Percentiles rank a stretch among this genome's conserved stretches.
phyloP scores from a whole-genome alignment of 2,888 invertebrate genomes.

The Isotomurus palustris region DNA sequence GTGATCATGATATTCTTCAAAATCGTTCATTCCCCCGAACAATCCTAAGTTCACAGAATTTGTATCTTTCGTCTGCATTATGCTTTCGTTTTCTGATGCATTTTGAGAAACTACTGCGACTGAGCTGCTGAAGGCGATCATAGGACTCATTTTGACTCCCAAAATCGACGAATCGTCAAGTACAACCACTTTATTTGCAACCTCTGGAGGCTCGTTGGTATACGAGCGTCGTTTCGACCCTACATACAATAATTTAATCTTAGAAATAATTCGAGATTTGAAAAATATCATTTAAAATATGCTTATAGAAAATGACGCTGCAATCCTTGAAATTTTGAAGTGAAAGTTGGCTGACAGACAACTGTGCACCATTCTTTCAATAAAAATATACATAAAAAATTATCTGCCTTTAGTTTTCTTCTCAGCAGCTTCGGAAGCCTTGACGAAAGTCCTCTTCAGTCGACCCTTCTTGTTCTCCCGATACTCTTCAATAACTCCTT shows the following conservation, averaged over 20 bases:
- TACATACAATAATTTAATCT: background rate
- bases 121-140: no score
- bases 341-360: no score
- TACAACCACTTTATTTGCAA: no score
- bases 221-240: background rate
- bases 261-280: background rate
- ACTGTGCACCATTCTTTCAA: background rate
- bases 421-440: conserved; percentile 72
- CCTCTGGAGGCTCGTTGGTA: background rate
- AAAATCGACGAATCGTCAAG: no score
- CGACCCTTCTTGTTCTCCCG: conserved; percentile 60
- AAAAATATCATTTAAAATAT: background rate
- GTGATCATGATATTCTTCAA: no score
- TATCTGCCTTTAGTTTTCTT: conserved; percentile 64
- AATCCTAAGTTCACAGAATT: no score
- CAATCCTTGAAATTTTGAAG: no score
- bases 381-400: background rate
- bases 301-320: background rate
- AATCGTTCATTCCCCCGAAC: no score
- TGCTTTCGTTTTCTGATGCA: no score
- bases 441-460: conserved; percentile 68
- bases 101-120: no score
- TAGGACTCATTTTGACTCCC: no score
- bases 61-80: no score
- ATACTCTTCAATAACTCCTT: conserved; percentile 69